A percentile compares a stretch with the other conserved stretches of the same genome.
Conservation (phyloP, 2,113 vertebrate species). For the Casuarius casuarius region DNA sequence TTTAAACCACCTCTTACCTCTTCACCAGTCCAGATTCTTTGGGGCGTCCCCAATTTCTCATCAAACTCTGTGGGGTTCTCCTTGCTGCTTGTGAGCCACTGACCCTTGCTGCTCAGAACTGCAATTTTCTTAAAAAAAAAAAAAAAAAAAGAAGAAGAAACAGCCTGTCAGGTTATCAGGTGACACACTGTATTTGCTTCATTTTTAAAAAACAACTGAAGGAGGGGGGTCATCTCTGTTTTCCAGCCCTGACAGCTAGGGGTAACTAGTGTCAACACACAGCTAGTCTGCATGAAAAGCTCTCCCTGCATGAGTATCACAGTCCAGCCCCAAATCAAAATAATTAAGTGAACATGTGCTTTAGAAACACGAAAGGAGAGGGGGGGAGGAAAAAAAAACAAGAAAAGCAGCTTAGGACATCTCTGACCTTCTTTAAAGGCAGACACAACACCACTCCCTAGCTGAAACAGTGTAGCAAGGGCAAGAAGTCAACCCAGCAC, state of each 20-base stretch:
- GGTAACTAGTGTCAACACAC: neutral
- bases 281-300: neutral
- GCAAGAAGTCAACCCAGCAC: neutral
- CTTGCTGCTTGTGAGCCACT: neutral
- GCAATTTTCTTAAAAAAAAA: conserved; percentile 18
- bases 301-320: neutral
- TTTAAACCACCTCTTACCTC: conserved; percentile 50
- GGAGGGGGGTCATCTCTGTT: neutral
- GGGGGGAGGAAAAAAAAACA: neutral
- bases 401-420: neutral
- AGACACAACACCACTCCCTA: neutral
- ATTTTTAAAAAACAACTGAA: neutral
- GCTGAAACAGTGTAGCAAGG: neutral
- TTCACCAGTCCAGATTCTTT: conserved; percentile 20
- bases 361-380: neutral
- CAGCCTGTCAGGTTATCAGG: conserved; percentile 12
- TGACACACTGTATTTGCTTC: neutral
- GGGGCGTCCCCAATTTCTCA: neutral
- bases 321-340: neutral
- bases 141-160: neutral
- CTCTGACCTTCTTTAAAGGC: conserved; percentile 13
- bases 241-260: neutral
- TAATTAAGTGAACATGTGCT: too few relatives aligned
- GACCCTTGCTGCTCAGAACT: neutral
- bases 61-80: neutral